Evolutionary conservation across 2,888 invertebrate species (phyloP).

Genomic region (Torymus tubicola): DNA sequence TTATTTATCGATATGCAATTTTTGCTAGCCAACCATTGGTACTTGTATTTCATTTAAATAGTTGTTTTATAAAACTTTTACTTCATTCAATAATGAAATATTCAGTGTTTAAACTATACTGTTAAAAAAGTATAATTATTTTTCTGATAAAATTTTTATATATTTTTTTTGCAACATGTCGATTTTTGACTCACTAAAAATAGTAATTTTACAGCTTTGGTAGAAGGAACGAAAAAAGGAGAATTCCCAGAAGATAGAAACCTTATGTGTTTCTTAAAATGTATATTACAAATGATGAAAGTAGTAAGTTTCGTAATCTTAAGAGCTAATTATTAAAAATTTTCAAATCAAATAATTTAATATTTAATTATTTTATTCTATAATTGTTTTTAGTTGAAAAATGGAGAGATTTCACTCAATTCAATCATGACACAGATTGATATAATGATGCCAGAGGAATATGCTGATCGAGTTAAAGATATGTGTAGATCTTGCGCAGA

Average conservation of each 20-base stretch:
- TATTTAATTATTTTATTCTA: constrained; percentile 62
- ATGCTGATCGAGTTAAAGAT: constrained; percentile 57
- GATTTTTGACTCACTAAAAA: too few relatives aligned
- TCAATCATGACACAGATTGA: constrained; percentile 77
- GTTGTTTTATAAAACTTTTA: too few relatives aligned
- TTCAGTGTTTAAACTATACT: too few relatives aligned
- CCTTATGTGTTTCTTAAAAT: constrained; percentile 78
- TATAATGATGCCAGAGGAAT: constrained; percentile 62
- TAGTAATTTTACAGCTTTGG: constrained; percentile 44
- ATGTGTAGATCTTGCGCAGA: constrained; percentile 57
- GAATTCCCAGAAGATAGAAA: constrained; percentile 58
- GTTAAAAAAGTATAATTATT: too few relatives aligned
- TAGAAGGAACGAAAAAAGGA: constrained; percentile 61
- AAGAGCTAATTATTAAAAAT: too few relatives aligned
- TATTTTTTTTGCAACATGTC: constrained; percentile 54
- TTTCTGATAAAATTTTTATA: too few relatives aligned
- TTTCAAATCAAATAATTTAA: constrained; percentile 6
- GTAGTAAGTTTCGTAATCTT: constrained; percentile 71
- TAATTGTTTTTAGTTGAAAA: constrained; percentile 75
- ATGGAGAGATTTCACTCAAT: constrained; percentile 78
- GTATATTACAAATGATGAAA: constrained; percentile 78
- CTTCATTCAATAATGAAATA: too few relatives aligned
- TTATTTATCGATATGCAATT: too few relatives aligned
- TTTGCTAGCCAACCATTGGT: too few relatives aligned
- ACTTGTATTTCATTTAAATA: too few relatives aligned